Base-by-base conservation (phyloP, 2,797 vertebrate species). In the Anisognathus igniventris region DNA sequence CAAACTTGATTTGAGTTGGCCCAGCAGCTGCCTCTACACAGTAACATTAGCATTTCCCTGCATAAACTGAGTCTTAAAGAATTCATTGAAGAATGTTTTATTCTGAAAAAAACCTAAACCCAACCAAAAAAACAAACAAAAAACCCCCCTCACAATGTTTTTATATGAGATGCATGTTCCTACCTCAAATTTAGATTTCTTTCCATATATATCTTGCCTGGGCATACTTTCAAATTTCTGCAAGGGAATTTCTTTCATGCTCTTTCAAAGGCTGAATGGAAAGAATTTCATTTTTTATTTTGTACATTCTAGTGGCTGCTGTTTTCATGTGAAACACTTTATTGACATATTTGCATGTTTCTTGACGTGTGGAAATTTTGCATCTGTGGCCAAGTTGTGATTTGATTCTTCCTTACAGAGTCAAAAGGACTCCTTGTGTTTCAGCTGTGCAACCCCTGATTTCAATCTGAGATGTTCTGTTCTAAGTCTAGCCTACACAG, bases 1-100 rank as follows among this genome's bases (percentile, higher is more conserved):
- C 79, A 96, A 83, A 88, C 79, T 80, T 60, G 37, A 73, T 87
- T 94, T 79, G 64, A 79, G 44, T 88, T 96, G 93, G 67, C 68
- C 65, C 79, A 90, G 70, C 33, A 86, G 57, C 61, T 90, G 86
- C 48, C 75, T 80, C 80, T 85, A 71, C 40, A 83, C 37, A 88
- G 42, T 22, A 88, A 53, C 40, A 71, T 88, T 91, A 80, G 14
- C 65, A 94, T 90, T 80, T 86, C 70, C 22, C 61, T 85, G 62
- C 28, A 50, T 50, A 77, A 85, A 76, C 45, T 57, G 30, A 91
- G 27, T 60, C 76, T 78, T 71, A 47, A 86, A 88, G 73, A 91
- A 60, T 68, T 70, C 33, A 62, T 28, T 40, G 65, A 77, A 76
- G 54, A 93, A n/a, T 40, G 2, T 28, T 33, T 67, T 79, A 42